Conservation (phyloP, 2,888 invertebrate species). For the Tanaodytes sp. region DNA sequence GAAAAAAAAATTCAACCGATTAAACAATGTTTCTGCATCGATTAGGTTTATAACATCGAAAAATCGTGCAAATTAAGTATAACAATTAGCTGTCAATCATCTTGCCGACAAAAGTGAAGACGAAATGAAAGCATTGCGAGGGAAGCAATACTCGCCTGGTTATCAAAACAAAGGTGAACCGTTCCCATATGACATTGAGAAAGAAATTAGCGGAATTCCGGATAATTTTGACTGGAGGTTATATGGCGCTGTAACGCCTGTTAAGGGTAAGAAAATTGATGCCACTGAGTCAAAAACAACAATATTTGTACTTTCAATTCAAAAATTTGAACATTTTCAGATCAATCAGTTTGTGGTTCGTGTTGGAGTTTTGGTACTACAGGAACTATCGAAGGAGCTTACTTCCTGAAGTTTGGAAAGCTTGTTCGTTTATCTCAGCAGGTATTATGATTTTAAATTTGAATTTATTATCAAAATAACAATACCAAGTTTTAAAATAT, state of each 20-base stretch:
- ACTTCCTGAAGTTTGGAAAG: constrained; percentile 86
- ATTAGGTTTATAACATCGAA: constrained; percentile 85
- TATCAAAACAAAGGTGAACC: constrained; percentile 83
- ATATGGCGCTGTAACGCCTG: constrained; percentile 93
- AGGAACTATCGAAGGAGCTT: constrained; percentile 93
- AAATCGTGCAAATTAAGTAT: constrained; percentile 84
- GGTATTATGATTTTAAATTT: no score
- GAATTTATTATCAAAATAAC: no score
- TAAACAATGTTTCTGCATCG: no score
- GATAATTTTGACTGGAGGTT: constrained; percentile 91
- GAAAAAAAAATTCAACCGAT: no score
- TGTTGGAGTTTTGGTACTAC: constrained; percentile 98
- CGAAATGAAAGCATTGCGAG: constrained; percentile 84
- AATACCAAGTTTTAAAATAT: no score
- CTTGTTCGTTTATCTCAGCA: constrained; percentile 91
- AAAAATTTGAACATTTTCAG: constrained; percentile 73
- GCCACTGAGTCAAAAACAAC: no score
- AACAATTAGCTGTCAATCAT: constrained; percentile 87
- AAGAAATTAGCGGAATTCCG: constrained; percentile 78
- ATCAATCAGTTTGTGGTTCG: constrained; percentile 97
- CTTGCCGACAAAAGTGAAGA: constrained; percentile 86
- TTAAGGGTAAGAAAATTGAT: constrained; percentile 82
- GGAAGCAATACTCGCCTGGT: constrained; percentile 77
- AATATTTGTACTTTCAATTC: constrained; percentile 7
- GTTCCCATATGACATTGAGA: constrained; percentile 81